A percentile compares a stretch with the other conserved stretches of the same genome.
These are phyloP conservation scores for Lepidonotus clava DNA, from an alignment of 2,888 invertebrate genomes.

Conservation along the genomic window DNA sequence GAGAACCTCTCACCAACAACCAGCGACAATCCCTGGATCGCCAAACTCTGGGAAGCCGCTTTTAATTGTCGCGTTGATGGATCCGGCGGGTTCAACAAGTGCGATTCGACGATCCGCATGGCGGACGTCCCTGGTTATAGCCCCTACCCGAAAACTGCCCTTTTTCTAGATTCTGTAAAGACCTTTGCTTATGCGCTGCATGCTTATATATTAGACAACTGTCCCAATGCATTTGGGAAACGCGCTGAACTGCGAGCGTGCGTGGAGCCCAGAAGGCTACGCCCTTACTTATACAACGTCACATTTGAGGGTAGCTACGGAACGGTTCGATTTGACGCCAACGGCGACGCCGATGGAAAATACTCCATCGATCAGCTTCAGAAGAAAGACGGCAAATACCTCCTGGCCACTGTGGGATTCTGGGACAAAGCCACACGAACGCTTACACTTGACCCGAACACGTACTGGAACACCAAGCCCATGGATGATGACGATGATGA, in stretches of 20 bases:
- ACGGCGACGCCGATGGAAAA: constrained; percentile 61
- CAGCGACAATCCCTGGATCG: constrained; percentile 65
- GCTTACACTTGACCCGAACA: background rate
- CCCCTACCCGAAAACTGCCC: constrained; percentile 62
- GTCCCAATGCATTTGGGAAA: constrained; percentile 53
- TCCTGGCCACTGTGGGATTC: constrained; percentile 54
- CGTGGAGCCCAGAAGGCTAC: constrained; percentile 49
- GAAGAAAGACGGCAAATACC: constrained; percentile 16
- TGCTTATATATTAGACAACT: constrained; percentile 52
- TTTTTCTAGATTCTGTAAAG: constrained; percentile 64
- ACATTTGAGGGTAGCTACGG: constrained; percentile 61
- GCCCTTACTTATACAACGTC: constrained; percentile 55
- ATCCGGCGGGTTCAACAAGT: background rate
- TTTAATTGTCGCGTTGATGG: constrained; percentile 53
- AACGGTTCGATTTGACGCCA: constrained; percentile 60
- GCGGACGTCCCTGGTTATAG: constrained; percentile 55
- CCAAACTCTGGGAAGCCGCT: constrained; percentile 59
- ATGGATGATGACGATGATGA: background rate
- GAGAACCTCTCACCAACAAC: constrained; percentile 39
- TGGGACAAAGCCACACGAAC: constrained; percentile 60
- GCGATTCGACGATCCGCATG: background rate
- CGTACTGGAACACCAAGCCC: constrained; percentile 53
- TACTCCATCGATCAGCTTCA: constrained; percentile 61
- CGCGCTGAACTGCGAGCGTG: constrained; percentile 49
- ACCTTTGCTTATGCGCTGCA: constrained; percentile 64